Conservation (phyloP, 2,113 vertebrate genomes). For the Melanerpes formicivorus region DNA sequence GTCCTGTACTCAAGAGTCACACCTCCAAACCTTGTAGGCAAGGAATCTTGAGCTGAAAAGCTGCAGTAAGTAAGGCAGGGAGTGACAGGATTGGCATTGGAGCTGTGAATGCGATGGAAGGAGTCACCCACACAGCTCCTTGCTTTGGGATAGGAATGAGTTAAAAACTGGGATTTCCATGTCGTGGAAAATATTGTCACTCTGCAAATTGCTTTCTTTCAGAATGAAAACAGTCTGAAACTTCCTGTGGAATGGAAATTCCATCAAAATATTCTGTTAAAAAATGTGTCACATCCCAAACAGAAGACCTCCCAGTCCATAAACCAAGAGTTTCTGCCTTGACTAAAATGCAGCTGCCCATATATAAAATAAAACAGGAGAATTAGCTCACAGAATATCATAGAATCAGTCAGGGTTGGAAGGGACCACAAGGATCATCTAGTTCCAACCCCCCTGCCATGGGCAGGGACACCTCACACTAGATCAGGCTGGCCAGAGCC, state of each 20-base stretch:
- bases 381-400: neutral
- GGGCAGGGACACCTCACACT: too few relatives aligned
- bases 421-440: too few relatives aligned
- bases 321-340: constrained; percentile 11
- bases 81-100: neutral
- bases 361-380: neutral
- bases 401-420: too few relatives aligned
- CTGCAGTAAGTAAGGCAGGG: neutral
- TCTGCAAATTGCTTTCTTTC: constrained; percentile 14
- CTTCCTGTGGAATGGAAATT: constrained; percentile 46
- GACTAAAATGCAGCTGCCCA: neutral
- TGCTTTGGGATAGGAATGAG: constrained; percentile 1
- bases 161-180: constrained; percentile 36
- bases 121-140: neutral
- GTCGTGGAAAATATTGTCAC: constrained; percentile 36
- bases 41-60: neutral
- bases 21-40: neutral
- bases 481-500: too few relatives aligned
- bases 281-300: constrained; percentile 40
- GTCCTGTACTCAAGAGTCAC: neutral
- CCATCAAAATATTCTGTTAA: constrained; percentile 39
- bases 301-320: neutral
- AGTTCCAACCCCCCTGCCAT: too few relatives aligned
- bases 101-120: neutral
- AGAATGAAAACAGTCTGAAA: constrained; percentile 24